Conservation (phyloP, 2,797 vertebrate species). For the Nyctalus aviator region DNA sequence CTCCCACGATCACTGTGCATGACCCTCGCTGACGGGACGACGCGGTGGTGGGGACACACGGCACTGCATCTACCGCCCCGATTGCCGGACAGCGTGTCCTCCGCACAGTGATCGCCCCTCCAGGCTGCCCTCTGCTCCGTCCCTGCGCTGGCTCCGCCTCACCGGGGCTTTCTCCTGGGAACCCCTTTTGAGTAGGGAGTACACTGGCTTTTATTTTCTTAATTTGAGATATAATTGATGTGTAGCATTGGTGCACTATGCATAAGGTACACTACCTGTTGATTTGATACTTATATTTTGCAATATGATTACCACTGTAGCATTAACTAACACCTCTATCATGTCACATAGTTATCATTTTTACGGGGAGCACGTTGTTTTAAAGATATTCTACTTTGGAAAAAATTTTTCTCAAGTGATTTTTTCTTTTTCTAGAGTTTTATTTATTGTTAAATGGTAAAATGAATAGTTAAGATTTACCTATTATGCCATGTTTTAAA, state of each 20-base stretch:
- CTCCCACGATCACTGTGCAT: not conserved
- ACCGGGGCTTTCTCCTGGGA: not conserved
- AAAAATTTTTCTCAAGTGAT: not conserved
- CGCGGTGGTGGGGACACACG: not conserved
- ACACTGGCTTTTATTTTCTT: not conserved
- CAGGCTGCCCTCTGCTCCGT: not conserved
- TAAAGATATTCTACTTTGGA: not conserved
- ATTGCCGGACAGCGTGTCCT: not conserved
- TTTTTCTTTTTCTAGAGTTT: constrained; percentile 32
- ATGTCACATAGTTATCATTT: not conserved
- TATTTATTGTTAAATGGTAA: constrained; percentile 42
- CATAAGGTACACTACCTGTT: not conserved
- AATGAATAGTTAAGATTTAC: not conserved
- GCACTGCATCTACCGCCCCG: not conserved
- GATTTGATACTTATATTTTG: not conserved
- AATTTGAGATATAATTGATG: not conserved
- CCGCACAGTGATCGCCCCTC: not conserved
- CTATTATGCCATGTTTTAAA: not conserved
- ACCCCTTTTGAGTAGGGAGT: not conserved
- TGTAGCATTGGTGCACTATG: not conserved
- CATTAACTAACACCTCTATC: not conserved
- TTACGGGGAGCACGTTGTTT: not conserved
- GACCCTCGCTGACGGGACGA: not conserved
- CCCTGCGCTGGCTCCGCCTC: not conserved
- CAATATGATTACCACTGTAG: not conserved